Evolutionary conservation across 2,113 vertebrate genomes (phyloP).

Genomic region (Ahaetulla prasina): DNA sequence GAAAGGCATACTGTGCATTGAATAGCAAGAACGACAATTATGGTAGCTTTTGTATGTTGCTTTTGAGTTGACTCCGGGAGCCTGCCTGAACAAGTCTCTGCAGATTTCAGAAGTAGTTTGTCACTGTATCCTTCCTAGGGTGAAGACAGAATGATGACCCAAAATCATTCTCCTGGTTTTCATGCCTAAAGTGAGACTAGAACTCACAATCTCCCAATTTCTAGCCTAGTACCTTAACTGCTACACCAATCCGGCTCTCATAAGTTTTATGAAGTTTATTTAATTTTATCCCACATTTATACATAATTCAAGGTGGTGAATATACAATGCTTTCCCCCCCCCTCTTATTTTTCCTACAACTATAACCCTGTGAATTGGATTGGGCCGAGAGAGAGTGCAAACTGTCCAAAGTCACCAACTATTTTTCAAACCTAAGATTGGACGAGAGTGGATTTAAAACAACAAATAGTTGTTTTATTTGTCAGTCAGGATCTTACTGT

Average conservation of each 20-base stretch:
- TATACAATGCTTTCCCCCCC: not conserved
- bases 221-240: not conserved
- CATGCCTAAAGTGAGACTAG: not conserved
- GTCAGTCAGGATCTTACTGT: not conserved
- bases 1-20: not conserved
- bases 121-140: not conserved
- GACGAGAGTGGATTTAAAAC: not conserved
- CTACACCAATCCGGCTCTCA: not conserved
- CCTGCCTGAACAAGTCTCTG: not conserved
- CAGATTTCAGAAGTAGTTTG: not conserved
- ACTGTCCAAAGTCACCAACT: not conserved
- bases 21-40: not conserved
- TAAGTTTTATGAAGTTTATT: not conserved
- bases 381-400: not conserved
- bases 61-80: not conserved
- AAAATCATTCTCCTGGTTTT: not conserved
- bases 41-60: not conserved
- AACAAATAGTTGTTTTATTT: not conserved
- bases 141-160: not conserved
- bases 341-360: not conserved
- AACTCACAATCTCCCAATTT: not conserved
- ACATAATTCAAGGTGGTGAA: not conserved
- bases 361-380: not conserved
- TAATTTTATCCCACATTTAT: not conserved
- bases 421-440: not conserved